These are phyloP conservation scores for Caenorhabditis sp. DNA, from an alignment of 2,888 invertebrate genomes.

Conservation along the genomic window DNA sequence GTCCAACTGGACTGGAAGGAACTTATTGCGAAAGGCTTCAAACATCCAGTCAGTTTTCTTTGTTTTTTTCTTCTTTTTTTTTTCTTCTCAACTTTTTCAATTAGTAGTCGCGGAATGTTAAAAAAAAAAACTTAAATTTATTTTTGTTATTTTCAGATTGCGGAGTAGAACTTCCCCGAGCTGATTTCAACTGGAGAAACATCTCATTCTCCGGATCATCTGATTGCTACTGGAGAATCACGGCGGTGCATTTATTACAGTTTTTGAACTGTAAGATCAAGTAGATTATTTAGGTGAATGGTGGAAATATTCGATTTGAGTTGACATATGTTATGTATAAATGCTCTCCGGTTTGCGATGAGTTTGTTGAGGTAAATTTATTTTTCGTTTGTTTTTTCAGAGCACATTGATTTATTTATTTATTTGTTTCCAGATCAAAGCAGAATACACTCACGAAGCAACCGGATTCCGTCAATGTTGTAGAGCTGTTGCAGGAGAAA, in stretches of 20 bases:
- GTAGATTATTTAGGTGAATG: slow-evolving; percentile 58
- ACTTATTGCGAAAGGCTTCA: slow-evolving; percentile 74
- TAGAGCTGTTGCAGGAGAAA: slow-evolving; percentile 54
- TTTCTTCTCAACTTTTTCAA: too few species aligned
- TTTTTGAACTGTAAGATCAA: too few species aligned
- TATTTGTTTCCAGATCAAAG: slow-evolving; percentile 70
- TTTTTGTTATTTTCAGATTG: slow-evolving; percentile 61
- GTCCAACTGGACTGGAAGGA: slow-evolving; percentile 80
- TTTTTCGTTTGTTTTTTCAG: background rate
- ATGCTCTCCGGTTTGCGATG: slow-evolving; percentile 69
- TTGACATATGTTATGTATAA: slow-evolving; percentile 59
- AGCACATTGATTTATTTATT: background rate
- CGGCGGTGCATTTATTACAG: slow-evolving; percentile 40
- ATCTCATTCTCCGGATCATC: slow-evolving; percentile 69
- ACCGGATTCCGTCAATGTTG: slow-evolving; percentile 71
- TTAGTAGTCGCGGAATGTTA: too few species aligned
- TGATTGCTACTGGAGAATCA: slow-evolving; percentile 72
- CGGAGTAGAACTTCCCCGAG: slow-evolving; percentile 64
- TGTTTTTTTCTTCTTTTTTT: too few species aligned
- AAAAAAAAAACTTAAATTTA: too few species aligned
- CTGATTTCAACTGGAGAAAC: slow-evolving; percentile 65
- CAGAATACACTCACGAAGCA: slow-evolving; percentile 58
- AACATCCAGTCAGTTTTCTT: slow-evolving; percentile 70
- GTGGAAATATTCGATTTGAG: slow-evolving; percentile 61
- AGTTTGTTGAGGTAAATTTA: slow-evolving; percentile 66